Evolutionary conservation across 2,797 vertebrate species (phyloP).

Genomic region (Platalea minor): DNA sequence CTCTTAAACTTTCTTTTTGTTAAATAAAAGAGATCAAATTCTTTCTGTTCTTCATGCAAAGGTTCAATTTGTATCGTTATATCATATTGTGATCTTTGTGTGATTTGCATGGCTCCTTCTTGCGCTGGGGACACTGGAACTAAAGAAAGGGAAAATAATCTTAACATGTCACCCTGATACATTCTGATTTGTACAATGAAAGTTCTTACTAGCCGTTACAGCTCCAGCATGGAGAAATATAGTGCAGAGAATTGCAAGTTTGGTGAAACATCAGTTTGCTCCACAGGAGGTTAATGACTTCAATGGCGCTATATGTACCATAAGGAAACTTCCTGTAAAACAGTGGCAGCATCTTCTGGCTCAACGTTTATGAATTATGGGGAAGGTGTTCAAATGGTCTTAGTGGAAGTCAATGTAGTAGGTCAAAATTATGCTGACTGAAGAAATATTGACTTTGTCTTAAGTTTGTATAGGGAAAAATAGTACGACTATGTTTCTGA

Average conservation of each 20-base stretch:
- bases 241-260: background rate
- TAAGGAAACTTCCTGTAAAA: background rate
- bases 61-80: background rate
- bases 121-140: background rate
- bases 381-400: background rate
- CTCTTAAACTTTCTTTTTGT: background rate
- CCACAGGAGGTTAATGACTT: background rate
- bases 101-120: background rate
- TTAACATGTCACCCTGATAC: background rate
- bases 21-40: background rate
- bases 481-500: background rate
- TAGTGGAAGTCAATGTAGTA: background rate
- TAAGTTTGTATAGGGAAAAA: background rate
- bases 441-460: background rate
- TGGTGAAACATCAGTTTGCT: background rate
- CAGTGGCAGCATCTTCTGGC: background rate
- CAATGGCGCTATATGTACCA: background rate
- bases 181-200: background rate
- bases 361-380: background rate
- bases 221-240: background rate
- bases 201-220: background rate
- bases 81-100: background rate
- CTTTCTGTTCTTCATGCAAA: background rate
- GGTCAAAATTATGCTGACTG: background rate
- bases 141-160: background rate